Conservation (phyloP, 2,797 vertebrate species). For the Lacerta viridis region DNA sequence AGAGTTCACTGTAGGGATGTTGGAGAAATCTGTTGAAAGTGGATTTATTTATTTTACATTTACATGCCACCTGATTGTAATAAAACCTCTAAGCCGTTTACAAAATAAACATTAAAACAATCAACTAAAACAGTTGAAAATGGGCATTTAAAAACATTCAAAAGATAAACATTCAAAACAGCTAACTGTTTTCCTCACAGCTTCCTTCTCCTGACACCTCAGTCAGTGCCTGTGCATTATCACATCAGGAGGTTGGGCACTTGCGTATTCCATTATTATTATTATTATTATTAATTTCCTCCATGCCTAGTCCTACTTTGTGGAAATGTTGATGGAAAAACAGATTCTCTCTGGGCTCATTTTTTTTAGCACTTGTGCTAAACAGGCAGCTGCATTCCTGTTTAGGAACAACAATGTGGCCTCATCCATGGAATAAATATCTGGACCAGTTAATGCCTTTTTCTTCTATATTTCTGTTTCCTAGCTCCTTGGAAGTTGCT, state of each 20-base stretch:
- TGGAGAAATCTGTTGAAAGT: too few relatives aligned
- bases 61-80: too few relatives aligned
- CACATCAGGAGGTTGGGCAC: constrained; percentile 21
- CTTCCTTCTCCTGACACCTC: constrained; percentile 15
- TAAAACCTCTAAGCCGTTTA: too few relatives aligned
- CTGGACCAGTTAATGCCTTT: background rate
- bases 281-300: background rate
- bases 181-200: background rate
- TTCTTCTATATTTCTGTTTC: background rate
- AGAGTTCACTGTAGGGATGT: background rate
- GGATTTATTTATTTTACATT: too few relatives aligned
- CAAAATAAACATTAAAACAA: too few relatives aligned
- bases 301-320: background rate
- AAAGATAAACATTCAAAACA: too few relatives aligned
- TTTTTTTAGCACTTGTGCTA: background rate
- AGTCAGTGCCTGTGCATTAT: constrained; percentile 6
- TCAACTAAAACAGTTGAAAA: too few relatives aligned
- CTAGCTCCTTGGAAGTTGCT: too few relatives aligned
- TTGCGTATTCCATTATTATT: constrained; percentile 21
- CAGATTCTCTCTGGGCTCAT: background rate
- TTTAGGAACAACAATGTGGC: background rate
- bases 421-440: background rate
- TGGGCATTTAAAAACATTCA: too few relatives aligned
- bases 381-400: background rate
- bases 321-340: background rate